Base-by-base conservation (phyloP, 2,797 vertebrate species). In the Bryconaethiops microstoma region DNA sequence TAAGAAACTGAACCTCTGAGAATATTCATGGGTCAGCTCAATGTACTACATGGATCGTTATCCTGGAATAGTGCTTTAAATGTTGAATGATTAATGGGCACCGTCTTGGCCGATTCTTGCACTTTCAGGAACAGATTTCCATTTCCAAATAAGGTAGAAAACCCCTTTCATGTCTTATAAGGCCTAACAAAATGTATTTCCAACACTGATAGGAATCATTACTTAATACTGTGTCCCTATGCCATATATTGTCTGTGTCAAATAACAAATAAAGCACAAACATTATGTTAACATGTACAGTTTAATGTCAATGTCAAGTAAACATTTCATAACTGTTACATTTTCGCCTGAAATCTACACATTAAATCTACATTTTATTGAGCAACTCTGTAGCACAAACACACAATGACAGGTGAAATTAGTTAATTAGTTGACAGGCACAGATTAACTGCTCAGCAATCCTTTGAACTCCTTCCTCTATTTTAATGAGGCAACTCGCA, bases 401-500 rank as follows among this genome's bases (percentile, higher is more conserved):
- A 87, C 82, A 89, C 87, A 89, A 84, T 72, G 85, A 89, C 88
- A 88, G 87, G 88, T 87, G 86, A 89, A 90, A 88, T 88, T 62
- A 76, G 68, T 84, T 86, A 86, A 90, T 92, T 69, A 71, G 74
- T 78, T 78, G 81, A 77, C n/a, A 70, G 71, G 45, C 65, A 59
- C 6, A 83, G 82, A 91, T 86, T 87, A 85, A 39, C 76, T 82
- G 70, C 80, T 70, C 83, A 88, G 86, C 82, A 78, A 75, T 88
- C 39, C 83, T 88, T 84, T 89, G 71, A 77, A 81, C 77, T 82
- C 84, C 77, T 81, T 85, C 59, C 55, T 16, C n/a, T 72, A 79
- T 89, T 80, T 90, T 90, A 91, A 92, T 91, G 89, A 92, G 88
- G 88, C 84, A 77, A 73, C 75, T 80, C 67, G 72, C 87, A 88